A percentile compares a stretch with the other conserved stretches of the same genome.
phyloP scores from a whole-genome alignment of 2,797 vertebrate genomes.

The Choloepus didactylus region DNA sequence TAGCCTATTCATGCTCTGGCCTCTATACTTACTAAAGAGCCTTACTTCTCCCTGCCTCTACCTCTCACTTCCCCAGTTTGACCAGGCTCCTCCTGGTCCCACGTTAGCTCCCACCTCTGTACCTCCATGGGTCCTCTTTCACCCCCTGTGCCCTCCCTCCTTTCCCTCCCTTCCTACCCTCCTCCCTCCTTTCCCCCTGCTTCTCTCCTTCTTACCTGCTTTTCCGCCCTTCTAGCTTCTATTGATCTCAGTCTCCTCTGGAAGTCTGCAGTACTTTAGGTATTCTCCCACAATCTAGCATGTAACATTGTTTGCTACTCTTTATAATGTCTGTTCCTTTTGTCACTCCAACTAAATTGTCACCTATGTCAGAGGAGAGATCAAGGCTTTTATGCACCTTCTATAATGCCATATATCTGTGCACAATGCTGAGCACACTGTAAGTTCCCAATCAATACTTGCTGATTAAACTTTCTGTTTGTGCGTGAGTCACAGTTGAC shows the following conservation, averaged over 20 bases:
- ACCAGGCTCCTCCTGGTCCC: neutral
- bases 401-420: neutral
- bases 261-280: neutral
- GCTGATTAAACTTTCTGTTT: neutral
- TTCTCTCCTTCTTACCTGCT: neutral
- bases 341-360: neutral
- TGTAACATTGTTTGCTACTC: neutral
- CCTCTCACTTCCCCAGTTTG: constrained; percentile 15
- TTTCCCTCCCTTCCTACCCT: neutral
- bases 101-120: neutral
- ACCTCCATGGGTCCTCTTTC: neutral
- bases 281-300: neutral
- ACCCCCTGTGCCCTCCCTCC: neutral
- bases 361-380: neutral
- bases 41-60: constrained; percentile 52
- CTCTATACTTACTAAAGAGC: neutral
- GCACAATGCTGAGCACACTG: neutral
- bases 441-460: neutral
- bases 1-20: neutral
- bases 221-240: neutral
- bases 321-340: neutral
- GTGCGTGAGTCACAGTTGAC: neutral
- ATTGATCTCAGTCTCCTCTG: neutral
- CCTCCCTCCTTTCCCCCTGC: too few species aligned
- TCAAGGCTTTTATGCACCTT: neutral